Evolutionary conservation across 2,113 vertebrate species (phyloP).

Genomic region (Sinocyclocheilus anophthalmus): DNA sequence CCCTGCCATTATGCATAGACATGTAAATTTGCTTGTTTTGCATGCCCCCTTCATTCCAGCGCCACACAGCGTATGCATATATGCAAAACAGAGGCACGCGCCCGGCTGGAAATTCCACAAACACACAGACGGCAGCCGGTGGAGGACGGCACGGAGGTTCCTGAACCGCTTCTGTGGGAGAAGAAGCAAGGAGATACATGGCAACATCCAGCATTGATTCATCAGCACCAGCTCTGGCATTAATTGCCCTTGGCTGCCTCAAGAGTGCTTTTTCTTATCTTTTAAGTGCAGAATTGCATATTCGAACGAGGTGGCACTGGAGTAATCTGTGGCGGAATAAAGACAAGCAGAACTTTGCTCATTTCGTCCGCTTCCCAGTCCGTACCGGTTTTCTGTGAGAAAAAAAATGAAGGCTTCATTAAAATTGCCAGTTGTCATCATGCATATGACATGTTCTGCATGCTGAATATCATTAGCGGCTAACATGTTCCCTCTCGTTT

Average conservation of each 20-base stretch:
- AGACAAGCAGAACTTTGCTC: conserved; percentile 58
- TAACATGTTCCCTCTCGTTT: conserved; percentile 74
- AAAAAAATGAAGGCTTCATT: conserved; percentile 73
- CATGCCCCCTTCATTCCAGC: conserved; percentile 60
- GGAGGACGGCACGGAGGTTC: conserved; percentile 32
- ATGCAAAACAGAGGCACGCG: conserved; percentile 59
- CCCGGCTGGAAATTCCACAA: conserved; percentile 40
- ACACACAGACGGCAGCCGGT: conserved; percentile 40
- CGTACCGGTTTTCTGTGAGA: conserved; percentile 57
- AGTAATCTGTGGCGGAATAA: conserved; percentile 58
- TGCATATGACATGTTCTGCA: conserved; percentile 77
- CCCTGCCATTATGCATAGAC: conserved; percentile 44
- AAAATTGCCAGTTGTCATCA: conserved; percentile 82
- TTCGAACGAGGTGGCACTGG: conserved; percentile 43
- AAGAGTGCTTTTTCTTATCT: conserved; percentile 35
- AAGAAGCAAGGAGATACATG: conserved; percentile 35
- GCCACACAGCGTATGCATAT: conserved; percentile 59
- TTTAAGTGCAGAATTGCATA: conserved; percentile 28
- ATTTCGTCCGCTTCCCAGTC: conserved; percentile 51
- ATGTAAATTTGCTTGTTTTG: conserved; percentile 63
- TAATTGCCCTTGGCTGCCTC: conserved; percentile 53
- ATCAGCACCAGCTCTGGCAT: background rate
- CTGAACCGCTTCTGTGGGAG: conserved; percentile 41
- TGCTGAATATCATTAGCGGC: conserved; percentile 80
- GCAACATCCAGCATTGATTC: conserved; percentile 46